Conservation (phyloP, 2,888 invertebrate genomes). For the Pantelozetes paolii region DNA sequence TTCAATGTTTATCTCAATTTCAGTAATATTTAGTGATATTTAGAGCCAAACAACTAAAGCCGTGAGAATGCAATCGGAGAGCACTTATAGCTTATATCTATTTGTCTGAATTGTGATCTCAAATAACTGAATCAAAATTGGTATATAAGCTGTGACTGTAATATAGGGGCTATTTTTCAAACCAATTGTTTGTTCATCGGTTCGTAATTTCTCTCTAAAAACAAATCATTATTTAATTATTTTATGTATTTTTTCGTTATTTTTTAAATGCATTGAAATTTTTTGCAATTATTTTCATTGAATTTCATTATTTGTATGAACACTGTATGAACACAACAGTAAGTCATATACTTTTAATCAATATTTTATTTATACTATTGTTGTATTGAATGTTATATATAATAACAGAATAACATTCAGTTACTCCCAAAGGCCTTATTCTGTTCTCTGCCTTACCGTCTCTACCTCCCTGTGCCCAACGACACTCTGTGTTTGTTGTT, state of each 20-base stretch:
- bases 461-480: not conserved
- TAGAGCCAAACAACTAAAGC: not conserved
- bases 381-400: not conserved
- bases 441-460: not conserved
- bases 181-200: conserved; percentile 1
- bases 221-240: not conserved
- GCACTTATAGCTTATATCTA: not conserved
- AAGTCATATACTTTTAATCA: conserved; percentile 16
- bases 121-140: not conserved
- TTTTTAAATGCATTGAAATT: not conserved
- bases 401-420: not conserved
- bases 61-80: conserved; percentile 23
- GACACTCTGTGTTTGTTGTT: conserved; percentile 1
- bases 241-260: not conserved
- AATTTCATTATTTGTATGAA: not conserved
- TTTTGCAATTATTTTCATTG: not conserved
- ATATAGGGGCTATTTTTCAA: not conserved
- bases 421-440: not conserved
- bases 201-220: not conserved
- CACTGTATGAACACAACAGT: not conserved
- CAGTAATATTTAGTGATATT: not conserved
- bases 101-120: conserved; percentile 1
- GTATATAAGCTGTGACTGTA: conserved; percentile 1
- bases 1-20: not conserved
- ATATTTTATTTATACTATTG: not conserved